Conservation (phyloP, 2,888 invertebrate genomes). For the Pterostichus madidus region DNA sequence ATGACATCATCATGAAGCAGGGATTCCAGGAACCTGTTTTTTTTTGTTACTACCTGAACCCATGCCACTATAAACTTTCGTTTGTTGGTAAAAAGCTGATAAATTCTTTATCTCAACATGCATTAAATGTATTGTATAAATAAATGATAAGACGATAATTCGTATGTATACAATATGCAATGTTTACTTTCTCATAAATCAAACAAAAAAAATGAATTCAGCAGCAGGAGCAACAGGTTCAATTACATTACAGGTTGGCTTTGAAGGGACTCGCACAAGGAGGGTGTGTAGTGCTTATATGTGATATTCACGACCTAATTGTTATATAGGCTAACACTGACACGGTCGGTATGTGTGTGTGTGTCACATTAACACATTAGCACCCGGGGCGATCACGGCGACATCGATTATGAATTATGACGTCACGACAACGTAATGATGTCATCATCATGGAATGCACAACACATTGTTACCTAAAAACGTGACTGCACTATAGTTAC, state of each 20-base stretch:
- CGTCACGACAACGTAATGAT: constrained; percentile 12
- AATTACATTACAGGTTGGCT: neutral
- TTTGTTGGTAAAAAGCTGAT: neutral
- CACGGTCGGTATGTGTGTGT: too few relatives aligned
- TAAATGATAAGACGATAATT: constrained; percentile 3
- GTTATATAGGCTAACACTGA: constrained; percentile 12
- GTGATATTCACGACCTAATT: constrained; percentile 14
- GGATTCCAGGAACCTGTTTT: constrained; percentile 5
- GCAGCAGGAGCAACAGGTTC: constrained; percentile 28
- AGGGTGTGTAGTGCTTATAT: neutral
- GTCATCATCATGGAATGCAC: constrained; percentile 26
- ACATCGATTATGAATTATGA: constrained; percentile 20
- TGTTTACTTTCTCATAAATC: neutral
- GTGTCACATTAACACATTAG: neutral
- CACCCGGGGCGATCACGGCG: neutral
- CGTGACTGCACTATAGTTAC: neutral
- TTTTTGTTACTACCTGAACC: neutral
- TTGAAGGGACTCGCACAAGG: too few relatives aligned
- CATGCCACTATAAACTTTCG: neutral
- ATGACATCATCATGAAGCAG: constrained; percentile 8
- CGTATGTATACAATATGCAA: neutral
- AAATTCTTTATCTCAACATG: constrained; percentile 18
- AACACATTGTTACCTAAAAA: neutral
- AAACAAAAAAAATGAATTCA: too few relatives aligned
- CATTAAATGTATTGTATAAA: constrained; percentile 21